phyloP scores from a whole-genome alignment of 1,140 invertebrate genomes.

The Trypoxylus dichotomus region DNA sequence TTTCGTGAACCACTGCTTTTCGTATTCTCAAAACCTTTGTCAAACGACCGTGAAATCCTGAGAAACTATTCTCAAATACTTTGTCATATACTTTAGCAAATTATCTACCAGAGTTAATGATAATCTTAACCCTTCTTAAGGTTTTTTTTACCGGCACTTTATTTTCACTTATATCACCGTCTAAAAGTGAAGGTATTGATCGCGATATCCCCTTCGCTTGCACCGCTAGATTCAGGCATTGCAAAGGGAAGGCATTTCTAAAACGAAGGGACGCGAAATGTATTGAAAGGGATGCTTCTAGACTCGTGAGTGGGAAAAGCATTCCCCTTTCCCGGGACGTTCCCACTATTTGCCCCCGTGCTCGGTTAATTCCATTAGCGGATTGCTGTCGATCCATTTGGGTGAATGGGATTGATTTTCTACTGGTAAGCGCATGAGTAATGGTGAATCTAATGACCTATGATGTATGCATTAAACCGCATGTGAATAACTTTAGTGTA shows the following conservation, averaged over 20 bases:
- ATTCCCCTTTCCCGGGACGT: not conserved
- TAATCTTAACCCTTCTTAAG: no score
- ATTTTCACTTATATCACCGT: no score
- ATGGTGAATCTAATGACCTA: no score
- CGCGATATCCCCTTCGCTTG: not conserved
- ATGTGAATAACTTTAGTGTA: no score
- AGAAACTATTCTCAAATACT: no score
- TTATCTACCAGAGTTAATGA: no score
- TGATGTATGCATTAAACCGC: no score
- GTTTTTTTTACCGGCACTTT: no score
- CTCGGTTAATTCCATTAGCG: not conserved
- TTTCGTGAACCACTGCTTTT: no score
- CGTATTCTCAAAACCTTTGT: no score
- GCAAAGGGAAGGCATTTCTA: not conserved
- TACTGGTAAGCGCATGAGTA: not conserved
- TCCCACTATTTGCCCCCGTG: not conserved
- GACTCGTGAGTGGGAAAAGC: not conserved
- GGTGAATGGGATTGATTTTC: not conserved
- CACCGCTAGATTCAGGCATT: not conserved
- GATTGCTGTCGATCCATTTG: not conserved
- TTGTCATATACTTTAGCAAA: no score
- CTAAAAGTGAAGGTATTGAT: not conserved
- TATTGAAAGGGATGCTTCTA: not conserved
- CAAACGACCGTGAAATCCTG: no score
- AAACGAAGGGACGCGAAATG: not conserved